A percentile compares a stretch with the other conserved stretches of the same genome.
Evolutionary conservation across 2,888 invertebrate species (phyloP).

Genomic region (Zonitis immaculata): DNA sequence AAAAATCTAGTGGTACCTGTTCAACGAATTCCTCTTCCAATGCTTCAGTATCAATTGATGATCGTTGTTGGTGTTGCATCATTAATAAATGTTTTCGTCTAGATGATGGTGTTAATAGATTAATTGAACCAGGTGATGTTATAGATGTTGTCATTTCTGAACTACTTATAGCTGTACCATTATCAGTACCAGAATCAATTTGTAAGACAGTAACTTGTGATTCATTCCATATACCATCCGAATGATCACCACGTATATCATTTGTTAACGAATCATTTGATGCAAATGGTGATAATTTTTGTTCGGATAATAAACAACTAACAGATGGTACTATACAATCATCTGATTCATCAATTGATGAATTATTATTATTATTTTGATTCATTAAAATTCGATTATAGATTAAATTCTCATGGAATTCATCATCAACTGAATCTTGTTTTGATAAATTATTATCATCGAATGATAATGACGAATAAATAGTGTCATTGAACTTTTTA

Average conservation of each 20-base stretch:
- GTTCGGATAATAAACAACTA: slow-evolving; percentile 47
- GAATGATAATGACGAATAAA: slow-evolving; percentile 41
- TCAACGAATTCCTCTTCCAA: slow-evolving; percentile 68
- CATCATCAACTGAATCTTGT: slow-evolving; percentile 58
- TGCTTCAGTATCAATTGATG: slow-evolving; percentile 80
- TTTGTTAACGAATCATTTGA: slow-evolving; percentile 81
- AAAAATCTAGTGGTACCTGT: slow-evolving; percentile 58
- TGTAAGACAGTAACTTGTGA: slow-evolving; percentile 80
- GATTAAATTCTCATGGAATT: slow-evolving; percentile 77
- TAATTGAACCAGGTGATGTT: slow-evolving; percentile 55
- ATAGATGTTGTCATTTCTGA: slow-evolving; percentile 49
- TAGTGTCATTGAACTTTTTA: slow-evolving; percentile 37
- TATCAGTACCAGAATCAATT: slow-evolving; percentile 65
- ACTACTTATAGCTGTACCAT: slow-evolving; percentile 56
- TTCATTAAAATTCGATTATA: slow-evolving; percentile 67
- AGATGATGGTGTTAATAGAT: slow-evolving; percentile 71
- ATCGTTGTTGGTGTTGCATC: slow-evolving; percentile 79
- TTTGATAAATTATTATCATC: slow-evolving; percentile 37
- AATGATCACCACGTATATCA: slow-evolving; percentile 75
- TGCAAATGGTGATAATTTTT: slow-evolving; percentile 66
- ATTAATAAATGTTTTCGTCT: slow-evolving; percentile 71
- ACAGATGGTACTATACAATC: slow-evolving; percentile 51
- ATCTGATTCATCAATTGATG: slow-evolving; percentile 49
- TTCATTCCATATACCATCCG: slow-evolving; percentile 86
- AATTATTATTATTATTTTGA: slow-evolving; percentile 60